Percentiles rank a stretch among this genome's conserved stretches.
phyloP scores from a whole-genome alignment of 2,113 vertebrate species.

The Condylura cristata region DNA sequence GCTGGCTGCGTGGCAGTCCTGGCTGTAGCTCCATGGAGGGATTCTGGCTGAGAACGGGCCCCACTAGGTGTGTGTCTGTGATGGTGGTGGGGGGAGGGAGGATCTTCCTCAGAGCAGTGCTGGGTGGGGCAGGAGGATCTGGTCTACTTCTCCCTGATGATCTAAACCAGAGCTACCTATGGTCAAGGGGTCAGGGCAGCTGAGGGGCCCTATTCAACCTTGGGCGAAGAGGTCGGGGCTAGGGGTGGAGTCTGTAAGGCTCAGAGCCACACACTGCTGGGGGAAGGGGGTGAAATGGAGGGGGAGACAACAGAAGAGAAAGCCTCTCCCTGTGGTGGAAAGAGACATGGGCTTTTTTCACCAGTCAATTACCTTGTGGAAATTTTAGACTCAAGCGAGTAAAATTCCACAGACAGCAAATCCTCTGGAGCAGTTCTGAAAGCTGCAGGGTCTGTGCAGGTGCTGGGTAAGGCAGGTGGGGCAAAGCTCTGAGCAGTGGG shows the following conservation, averaged over 20 bases:
- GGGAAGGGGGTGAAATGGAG: too few relatives aligned
- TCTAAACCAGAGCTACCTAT: background rate
- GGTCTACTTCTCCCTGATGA: background rate
- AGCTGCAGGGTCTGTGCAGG: background rate
- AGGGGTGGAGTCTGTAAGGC: background rate
- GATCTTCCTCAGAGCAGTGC: background rate
- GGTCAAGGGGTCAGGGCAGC: background rate
- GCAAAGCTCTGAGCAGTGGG: background rate
- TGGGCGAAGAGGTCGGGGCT: background rate
- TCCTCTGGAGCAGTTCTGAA: background rate
- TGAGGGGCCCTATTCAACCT: background rate
- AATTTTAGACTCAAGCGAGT: background rate
- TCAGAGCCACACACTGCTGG: background rate
- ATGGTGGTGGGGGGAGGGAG: background rate
- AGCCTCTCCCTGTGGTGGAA: background rate
- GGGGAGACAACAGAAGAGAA: background rate
- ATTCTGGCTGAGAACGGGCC: constrained; percentile 67
- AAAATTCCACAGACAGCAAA: background rate
- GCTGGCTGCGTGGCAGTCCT: constrained; percentile 68
- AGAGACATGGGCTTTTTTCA: background rate
- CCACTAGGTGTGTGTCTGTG: background rate
- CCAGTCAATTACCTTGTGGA: background rate
- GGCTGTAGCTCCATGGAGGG: constrained; percentile 64
- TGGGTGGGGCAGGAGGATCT: background rate
- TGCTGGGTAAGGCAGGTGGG: background rate